phyloP scores from a whole-genome alignment of 2,888 invertebrate species.

The Cantharis nigra region DNA sequence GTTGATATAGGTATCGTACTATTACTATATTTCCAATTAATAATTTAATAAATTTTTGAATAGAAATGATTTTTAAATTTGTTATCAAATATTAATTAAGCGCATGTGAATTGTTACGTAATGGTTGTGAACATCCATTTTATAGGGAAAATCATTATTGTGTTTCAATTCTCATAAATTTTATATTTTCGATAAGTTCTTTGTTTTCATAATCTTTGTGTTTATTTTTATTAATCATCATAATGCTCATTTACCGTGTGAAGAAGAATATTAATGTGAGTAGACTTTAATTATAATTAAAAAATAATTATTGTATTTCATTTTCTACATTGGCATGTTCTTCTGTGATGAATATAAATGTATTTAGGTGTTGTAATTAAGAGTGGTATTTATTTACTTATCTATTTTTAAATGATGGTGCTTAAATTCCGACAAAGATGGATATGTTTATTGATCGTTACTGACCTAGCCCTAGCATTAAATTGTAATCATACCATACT shows the following conservation, averaged over 20 bases:
- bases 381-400: background rate
- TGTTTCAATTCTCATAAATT: background rate
- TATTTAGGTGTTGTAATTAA: background rate
- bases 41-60: background rate
- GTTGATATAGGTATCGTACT: background rate
- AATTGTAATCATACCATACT: background rate
- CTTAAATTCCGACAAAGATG: background rate
- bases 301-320: background rate
- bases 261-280: background rate
- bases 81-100: background rate
- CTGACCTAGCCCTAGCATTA: background rate
- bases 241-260: background rate
- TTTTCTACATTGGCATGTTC: background rate
- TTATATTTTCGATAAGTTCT: background rate
- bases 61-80: background rate
- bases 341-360: background rate
- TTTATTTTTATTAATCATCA: background rate
- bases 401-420: background rate
- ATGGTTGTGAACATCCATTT: constrained; percentile 3
- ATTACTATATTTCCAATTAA: background rate
- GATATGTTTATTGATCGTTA: background rate
- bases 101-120: background rate
- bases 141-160: background rate
- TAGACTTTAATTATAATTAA: background rate
- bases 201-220: background rate